Evolutionary conservation across 2,888 invertebrate species (phyloP).

Genomic region (Blastobasis lacticolella): DNA sequence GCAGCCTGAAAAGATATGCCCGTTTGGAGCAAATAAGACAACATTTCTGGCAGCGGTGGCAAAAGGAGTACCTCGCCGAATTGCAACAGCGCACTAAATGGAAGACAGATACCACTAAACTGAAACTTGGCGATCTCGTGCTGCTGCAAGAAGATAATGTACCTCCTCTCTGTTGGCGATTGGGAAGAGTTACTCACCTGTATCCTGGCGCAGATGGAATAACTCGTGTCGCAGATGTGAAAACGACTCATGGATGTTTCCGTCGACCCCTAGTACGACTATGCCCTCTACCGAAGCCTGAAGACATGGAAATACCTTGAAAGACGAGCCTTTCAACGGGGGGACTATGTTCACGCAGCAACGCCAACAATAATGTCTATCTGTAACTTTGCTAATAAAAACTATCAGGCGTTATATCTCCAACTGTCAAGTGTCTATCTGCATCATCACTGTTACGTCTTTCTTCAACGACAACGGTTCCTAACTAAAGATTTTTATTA

Average conservation of each 20-base stretch:
- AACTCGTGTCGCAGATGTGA: constrained; percentile 7
- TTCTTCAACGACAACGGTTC: too few species aligned
- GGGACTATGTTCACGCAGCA: background rate
- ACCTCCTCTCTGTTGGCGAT: constrained; percentile 7
- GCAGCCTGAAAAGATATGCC: constrained; percentile 4
- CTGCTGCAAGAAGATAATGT: constrained; percentile 11
- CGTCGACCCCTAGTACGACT: constrained; percentile 5
- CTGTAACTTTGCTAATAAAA: too few species aligned
- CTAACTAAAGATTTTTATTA: too few species aligned
- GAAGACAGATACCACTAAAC: constrained; percentile 5
- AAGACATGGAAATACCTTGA: background rate
- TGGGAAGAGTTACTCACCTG: constrained; percentile 7
- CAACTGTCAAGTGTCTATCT: too few species aligned
- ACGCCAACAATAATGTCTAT: background rate
- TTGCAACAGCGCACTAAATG: constrained; percentile 25
- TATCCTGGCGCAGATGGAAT: constrained; percentile 7
- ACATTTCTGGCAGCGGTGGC: constrained; percentile 19
- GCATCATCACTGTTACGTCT: too few species aligned
- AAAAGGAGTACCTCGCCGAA: constrained; percentile 14
- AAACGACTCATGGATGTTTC: constrained; percentile 2
- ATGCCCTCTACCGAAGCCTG: constrained; percentile 4
- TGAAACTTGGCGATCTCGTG: constrained; percentile 12
- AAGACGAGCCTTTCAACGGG: constrained; percentile 4
- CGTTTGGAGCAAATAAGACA: constrained; percentile 13
- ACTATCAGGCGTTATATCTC: too few species aligned